phyloP scores from a whole-genome alignment of 2,113 vertebrate species.

The Caretta caretta region DNA sequence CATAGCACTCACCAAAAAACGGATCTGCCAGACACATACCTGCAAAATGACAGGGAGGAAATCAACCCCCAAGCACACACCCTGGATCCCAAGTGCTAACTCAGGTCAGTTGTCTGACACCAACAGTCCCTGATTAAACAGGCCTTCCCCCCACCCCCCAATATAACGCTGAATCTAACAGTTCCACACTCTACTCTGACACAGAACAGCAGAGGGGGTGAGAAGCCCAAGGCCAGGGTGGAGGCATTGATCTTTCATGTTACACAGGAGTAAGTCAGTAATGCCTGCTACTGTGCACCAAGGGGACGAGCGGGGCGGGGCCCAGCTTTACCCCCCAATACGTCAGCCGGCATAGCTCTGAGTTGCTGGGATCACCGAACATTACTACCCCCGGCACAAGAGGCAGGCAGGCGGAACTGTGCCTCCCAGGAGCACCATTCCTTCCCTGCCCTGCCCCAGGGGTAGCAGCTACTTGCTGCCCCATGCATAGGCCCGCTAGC shows the following conservation, averaged over 20 bases:
- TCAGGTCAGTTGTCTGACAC: background rate
- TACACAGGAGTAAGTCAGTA: background rate
- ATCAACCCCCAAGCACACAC: background rate
- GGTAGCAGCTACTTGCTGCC: too few relatives aligned
- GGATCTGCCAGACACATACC: background rate
- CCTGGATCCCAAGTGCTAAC: background rate
- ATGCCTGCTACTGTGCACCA: background rate
- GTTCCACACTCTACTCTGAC: background rate
- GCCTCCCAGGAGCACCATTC: too few relatives aligned
- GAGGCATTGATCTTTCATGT: background rate
- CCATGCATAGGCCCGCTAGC: too few relatives aligned
- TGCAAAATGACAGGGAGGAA: conserved; percentile 5
- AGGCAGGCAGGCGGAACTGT: too few relatives aligned
- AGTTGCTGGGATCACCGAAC: background rate
- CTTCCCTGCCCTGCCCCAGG: too few relatives aligned
- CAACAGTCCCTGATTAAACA: background rate
- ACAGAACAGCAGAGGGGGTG: background rate
- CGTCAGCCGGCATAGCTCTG: background rate
- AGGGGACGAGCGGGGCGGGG: too few relatives aligned
- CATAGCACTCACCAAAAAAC: conserved; percentile 67
- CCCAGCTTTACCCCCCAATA: background rate
- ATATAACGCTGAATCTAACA: background rate
- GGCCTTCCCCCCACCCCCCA: background rate
- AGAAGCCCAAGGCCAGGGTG: background rate
- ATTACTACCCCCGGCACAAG: background rate